Percentiles rank a stretch among this genome's conserved stretches.
These are phyloP conservation scores for Cygnus olor DNA, from an alignment of 2,797 vertebrate genomes.

Conservation along the genomic window DNA sequence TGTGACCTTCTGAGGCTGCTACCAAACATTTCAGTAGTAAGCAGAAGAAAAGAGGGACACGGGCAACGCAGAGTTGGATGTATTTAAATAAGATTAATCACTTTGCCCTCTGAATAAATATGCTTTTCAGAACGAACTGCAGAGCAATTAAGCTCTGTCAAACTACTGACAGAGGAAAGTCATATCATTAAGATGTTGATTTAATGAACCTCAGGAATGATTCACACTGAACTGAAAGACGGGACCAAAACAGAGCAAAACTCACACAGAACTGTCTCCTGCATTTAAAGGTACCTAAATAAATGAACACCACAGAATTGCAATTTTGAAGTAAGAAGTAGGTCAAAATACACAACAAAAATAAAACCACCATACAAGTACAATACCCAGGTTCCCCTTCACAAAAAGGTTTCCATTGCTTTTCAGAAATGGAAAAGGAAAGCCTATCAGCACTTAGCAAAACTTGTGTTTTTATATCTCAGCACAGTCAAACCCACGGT, in stretches of 20 bases:
- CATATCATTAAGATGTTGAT: not conserved
- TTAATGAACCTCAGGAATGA: not conserved
- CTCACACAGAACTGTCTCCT: not conserved
- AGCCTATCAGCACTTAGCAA: not conserved
- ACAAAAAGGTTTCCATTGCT: not conserved
- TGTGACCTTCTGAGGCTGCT: not conserved
- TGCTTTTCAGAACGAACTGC: not conserved
- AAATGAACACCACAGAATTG: not conserved
- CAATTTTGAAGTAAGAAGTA: not conserved
- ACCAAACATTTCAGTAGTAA: not conserved
- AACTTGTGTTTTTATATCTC: not conserved
- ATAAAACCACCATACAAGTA: not conserved
- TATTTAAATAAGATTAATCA: constrained; percentile 25
- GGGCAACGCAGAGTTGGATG: not conserved
- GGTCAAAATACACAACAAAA: not conserved
- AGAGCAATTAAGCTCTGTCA: constrained; percentile 5
- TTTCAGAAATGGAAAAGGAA: not conserved
- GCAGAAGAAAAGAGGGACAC: not conserved
- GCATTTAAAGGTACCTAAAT: not conserved
- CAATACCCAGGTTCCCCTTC: not conserved
- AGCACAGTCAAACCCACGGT: not conserved
- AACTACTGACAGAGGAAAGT: not conserved
- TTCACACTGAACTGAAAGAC: not conserved
- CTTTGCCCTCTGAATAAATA: constrained; percentile 25
- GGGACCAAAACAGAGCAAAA: not conserved